Percentiles rank a stretch among this genome's conserved stretches.
phyloP scores from a whole-genome alignment of 1,140 invertebrate species.

The Littorina saxatilis region DNA sequence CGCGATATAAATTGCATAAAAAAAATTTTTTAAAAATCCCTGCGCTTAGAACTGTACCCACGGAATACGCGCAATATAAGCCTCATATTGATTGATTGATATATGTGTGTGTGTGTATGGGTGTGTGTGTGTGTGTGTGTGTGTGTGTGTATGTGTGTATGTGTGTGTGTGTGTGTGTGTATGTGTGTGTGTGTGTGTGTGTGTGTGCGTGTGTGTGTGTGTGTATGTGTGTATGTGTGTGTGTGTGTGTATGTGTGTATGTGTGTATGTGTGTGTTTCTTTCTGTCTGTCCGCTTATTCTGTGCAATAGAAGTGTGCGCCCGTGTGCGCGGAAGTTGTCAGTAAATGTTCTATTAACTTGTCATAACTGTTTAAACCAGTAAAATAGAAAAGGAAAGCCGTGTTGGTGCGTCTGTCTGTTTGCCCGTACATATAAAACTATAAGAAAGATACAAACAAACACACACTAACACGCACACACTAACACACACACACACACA shows the following conservation, averaged over 20 bases:
- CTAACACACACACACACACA: no score
- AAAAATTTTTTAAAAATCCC: no score
- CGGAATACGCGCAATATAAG: no score
- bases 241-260: slow-evolving; percentile 18
- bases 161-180: slow-evolving; percentile 29
- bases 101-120: no score
- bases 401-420: not conserved
- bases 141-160: slow-evolving; percentile 5
- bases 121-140: not conserved
- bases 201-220: slow-evolving; percentile 2
- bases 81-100: no score
- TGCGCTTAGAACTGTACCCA: no score
- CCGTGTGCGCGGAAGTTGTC: not conserved
- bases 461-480: no score
- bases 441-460: not conserved
- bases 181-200: slow-evolving; percentile 26
- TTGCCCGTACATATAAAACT: no score
- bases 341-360: no score
- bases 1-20: no score
- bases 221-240: slow-evolving; percentile 15
- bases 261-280: slow-evolving; percentile 14
- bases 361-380: no score
- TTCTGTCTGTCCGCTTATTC: not conserved
- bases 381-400: no score
- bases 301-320: not conserved